Evolutionary conservation across 2,888 invertebrate species (phyloP), one percentile per base, ranked within the genome.

Genomic region (Lithosia quadra): DNA sequence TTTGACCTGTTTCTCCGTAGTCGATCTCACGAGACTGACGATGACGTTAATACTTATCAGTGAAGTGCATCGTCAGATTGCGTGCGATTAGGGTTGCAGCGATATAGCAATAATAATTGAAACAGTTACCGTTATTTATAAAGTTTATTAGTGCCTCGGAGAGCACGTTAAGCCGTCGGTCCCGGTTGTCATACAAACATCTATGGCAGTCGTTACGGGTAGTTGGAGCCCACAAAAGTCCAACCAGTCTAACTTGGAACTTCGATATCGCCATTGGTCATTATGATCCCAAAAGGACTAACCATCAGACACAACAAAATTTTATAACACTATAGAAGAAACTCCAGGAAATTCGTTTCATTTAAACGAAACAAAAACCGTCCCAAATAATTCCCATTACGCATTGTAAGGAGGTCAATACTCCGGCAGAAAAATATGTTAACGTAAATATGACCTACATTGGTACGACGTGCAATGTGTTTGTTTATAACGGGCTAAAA

Each of bases 371-470:
- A 39, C 39, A 2, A 59, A 43, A 61, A n/a, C 24, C 34, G 34
- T n/a, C 33, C 33, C 53, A 15, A 34, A 33, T 63, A 9, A 15
- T 43, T 28, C 24, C 21, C 7, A 15, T 53, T 63, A 11, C 21
- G 18, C 28, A 63, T 55, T 55, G 33, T 22, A 0, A 0, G 7
- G 10, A 63, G 63, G 55, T 63, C 55, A 63, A 63, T 8, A 55
- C 36, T 56, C 56, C 28, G 15, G n/a, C 58, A 34, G 49, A 18
- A 64, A 64, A 64, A 56, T n/a, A 36, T 10, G 22, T 15, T 56
- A 15, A 22, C 33, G 28, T 56, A 56, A 39, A 56, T 24, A 64
- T 56, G 24, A 56, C 63, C 56, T 28, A 36, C 10, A 63, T 58
- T 58, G 28, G 18, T n/a, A 18, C 10, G 28, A 1, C 57, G 13